Conservation (phyloP, 2,797 vertebrate genomes). For the Urocyon cinereoargenteus region DNA sequence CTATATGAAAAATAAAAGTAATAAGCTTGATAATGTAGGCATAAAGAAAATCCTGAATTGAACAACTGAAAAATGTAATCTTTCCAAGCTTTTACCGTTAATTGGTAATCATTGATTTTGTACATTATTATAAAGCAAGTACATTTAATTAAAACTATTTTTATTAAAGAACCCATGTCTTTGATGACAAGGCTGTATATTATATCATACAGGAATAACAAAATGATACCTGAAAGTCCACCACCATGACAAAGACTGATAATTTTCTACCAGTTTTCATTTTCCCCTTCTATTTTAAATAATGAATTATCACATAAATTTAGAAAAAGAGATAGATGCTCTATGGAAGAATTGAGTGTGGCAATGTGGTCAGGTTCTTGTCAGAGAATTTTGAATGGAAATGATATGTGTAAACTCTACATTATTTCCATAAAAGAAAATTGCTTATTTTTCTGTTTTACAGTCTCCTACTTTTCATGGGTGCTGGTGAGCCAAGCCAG, state of each 20-base stretch:
- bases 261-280: not conserved
- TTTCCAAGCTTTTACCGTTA: not conserved
- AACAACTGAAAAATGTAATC: not conserved
- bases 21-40: not conserved
- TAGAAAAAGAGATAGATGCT: not conserved
- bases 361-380: not conserved
- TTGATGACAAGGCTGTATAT: not conserved
- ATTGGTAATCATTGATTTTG: not conserved
- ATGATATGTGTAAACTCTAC: not conserved
- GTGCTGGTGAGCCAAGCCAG: not conserved
- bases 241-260: not conserved
- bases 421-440: not conserved
- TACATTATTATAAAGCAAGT: not conserved
- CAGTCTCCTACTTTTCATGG: not conserved
- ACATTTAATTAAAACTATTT: conserved; percentile 1
- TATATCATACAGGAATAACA: not conserved
- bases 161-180: not conserved
- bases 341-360: not conserved
- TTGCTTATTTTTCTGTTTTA: not conserved
- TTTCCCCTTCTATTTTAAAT: not conserved
- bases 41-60: not conserved
- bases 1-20: not conserved
- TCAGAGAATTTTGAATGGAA: not conserved
- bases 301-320: not conserved
- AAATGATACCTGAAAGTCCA: not conserved